Conservation (phyloP, 2,797 vertebrate genomes). For the Sebastes vulpes region DNA sequence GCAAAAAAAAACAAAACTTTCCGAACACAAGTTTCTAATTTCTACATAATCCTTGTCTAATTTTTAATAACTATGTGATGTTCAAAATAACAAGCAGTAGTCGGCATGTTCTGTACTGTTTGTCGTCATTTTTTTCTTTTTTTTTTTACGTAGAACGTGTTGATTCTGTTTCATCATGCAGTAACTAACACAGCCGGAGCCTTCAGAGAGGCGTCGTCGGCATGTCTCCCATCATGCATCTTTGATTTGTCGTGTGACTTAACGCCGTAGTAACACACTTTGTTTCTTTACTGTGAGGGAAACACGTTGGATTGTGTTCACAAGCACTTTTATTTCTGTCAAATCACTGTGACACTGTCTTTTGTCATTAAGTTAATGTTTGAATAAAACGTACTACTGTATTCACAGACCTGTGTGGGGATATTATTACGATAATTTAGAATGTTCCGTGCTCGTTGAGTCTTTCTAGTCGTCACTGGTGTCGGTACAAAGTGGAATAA, state of each 20-base stretch:
- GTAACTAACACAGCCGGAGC: slow-evolving; percentile 27
- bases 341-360: slow-evolving; percentile 69
- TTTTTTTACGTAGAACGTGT: slow-evolving; percentile 1
- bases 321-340: slow-evolving; percentile 66
- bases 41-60: slow-evolving; percentile 45
- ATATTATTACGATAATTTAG: background rate
- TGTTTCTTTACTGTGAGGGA: slow-evolving; percentile 26
- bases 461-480: background rate
- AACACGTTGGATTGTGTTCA: slow-evolving; percentile 41
- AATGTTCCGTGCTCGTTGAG: background rate
- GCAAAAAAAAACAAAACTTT: slow-evolving; percentile 9
- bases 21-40: slow-evolving; percentile 41
- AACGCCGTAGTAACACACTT: slow-evolving; percentile 34
- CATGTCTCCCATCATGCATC: slow-evolving; percentile 61
- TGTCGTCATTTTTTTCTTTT: slow-evolving; percentile 28
- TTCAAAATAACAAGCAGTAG: slow-evolving; percentile 35
- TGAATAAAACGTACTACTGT: slow-evolving; percentile 72
- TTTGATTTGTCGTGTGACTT: slow-evolving; percentile 44
- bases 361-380: slow-evolving; percentile 58
- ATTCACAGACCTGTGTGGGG: slow-evolving; percentile 43
- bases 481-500: slow-evolving; percentile 21
- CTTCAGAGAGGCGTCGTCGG: slow-evolving; percentile 31
- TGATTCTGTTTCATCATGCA: slow-evolving; percentile 47
- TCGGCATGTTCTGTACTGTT: slow-evolving; percentile 41
- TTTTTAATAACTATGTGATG: slow-evolving; percentile 50